Evolutionary conservation across 2,888 invertebrate species (phyloP).

Genomic region (Cosmorhoe ocellata): DNA sequence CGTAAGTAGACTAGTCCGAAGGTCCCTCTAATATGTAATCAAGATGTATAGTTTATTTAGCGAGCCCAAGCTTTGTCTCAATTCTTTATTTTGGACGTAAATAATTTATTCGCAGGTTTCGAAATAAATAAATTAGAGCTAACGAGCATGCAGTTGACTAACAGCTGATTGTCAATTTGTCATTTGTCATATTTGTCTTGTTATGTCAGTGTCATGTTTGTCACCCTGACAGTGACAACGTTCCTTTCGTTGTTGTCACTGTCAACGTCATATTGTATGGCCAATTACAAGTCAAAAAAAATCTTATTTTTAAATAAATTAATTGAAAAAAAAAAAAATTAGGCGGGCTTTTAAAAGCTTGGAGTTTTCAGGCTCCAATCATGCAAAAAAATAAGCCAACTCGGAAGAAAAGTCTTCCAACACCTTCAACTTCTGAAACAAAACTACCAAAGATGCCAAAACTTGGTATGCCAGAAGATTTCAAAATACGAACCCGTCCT

Average conservation of each 20-base stretch:
- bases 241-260: background rate
- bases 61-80: background rate
- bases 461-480: constrained; percentile 80
- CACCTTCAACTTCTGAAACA: constrained; percentile 71
- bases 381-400: constrained; percentile 55
- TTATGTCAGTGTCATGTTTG: background rate
- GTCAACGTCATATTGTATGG: too few species aligned
- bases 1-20: background rate
- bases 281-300: too few species aligned
- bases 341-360: background rate
- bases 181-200: background rate
- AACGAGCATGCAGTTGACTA: too few species aligned
- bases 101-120: too few species aligned
- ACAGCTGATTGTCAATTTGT: background rate
- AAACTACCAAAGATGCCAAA: constrained; percentile 80
- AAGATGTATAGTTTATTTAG: too few species aligned
- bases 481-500: constrained; percentile 79
- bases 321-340: too few species aligned
- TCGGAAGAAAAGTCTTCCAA: constrained; percentile 68
- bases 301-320: too few species aligned
- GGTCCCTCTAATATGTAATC: too few species aligned
- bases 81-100: background rate
- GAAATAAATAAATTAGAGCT: too few species aligned
- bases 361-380: constrained; percentile 10
- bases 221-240: background rate